These are phyloP conservation scores for Scaptomyza tumidula DNA, from an alignment of 2,888 invertebrate species.

Conservation along the genomic window DNA sequence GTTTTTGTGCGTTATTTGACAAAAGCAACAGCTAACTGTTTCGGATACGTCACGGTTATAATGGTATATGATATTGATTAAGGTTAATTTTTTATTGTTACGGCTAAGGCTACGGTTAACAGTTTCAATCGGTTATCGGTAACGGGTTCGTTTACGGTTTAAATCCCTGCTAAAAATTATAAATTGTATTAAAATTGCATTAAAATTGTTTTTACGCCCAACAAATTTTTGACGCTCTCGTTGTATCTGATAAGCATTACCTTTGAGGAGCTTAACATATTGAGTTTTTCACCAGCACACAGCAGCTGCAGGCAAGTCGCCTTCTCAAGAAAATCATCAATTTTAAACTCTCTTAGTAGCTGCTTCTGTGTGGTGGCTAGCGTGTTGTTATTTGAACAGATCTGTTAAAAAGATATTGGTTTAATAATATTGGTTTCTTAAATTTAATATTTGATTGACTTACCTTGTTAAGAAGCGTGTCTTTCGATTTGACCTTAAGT, in stretches of 20 bases:
- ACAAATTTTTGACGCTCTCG: constrained; percentile 91
- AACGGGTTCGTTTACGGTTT: neutral
- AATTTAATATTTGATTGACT: neutral
- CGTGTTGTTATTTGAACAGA: constrained; percentile 81
- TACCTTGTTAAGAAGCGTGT: constrained; percentile 90
- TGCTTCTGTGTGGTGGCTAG: constrained; percentile 73
- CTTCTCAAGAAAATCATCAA: constrained; percentile 91
- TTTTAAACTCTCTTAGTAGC: constrained; percentile 89
- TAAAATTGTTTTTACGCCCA: constrained; percentile 91
- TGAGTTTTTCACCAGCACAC: constrained; percentile 91
- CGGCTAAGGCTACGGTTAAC: no score
- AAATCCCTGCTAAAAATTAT: constrained; percentile 7
- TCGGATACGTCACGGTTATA: no score
- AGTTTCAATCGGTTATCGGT: neutral
- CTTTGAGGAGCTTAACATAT: constrained; percentile 90
- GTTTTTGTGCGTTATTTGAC: no score
- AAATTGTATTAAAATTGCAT: constrained; percentile 86
- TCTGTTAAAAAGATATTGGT: constrained; percentile 70
- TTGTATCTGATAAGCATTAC: constrained; percentile 93
- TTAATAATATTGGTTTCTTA: neutral
- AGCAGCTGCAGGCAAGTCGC: constrained; percentile 92
- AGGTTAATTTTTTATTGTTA: no score
- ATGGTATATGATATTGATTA: no score
- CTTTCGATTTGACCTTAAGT: constrained; percentile 92
- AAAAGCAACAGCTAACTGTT: no score